Evolutionary conservation across 2,113 vertebrate species (phyloP).

Genomic region (Solea solea): DNA sequence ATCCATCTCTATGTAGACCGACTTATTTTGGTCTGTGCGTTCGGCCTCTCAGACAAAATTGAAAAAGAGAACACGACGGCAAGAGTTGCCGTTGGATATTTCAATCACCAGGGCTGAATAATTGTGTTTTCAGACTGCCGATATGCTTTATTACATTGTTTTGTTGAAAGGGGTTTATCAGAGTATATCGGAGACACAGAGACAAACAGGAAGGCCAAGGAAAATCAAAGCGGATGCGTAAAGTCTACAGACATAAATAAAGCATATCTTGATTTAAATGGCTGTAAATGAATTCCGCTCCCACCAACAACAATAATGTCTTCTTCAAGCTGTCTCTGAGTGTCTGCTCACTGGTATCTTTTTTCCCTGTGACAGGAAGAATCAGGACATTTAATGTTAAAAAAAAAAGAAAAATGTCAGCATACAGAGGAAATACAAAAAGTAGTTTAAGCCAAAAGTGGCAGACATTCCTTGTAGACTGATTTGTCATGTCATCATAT

Average conservation of each 20-base stretch:
- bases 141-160: constrained; percentile 30
- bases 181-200: constrained; percentile 13
- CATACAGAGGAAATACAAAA: constrained; percentile 47
- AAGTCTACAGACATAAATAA: constrained; percentile 27
- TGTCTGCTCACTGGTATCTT: constrained; percentile 36
- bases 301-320: constrained; percentile 20
- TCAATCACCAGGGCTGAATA: constrained; percentile 36
- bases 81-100: constrained; percentile 28
- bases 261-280: constrained; percentile 39
- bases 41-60: constrained; percentile 4
- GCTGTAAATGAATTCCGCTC: constrained; percentile 42
- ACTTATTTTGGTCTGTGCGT: constrained; percentile 16
- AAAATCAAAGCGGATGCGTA: constrained; percentile 45
- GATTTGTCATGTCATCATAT: constrained; percentile 62
- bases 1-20: constrained; percentile 23
- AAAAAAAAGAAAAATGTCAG: constrained; percentile 55
- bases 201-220: constrained; percentile 20
- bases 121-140: constrained; percentile 30
- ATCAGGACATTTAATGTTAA: constrained; percentile 48
- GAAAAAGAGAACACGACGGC: constrained; percentile 26
- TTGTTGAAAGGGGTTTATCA: constrained; percentile 47
- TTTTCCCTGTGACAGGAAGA: constrained; percentile 53
- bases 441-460: constrained; percentile 54
- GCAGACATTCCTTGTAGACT: constrained; percentile 50
- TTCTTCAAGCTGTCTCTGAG: constrained; percentile 21